phyloP scores from a whole-genome alignment of 2,888 invertebrate genomes.

The Drosophila dives region DNA sequence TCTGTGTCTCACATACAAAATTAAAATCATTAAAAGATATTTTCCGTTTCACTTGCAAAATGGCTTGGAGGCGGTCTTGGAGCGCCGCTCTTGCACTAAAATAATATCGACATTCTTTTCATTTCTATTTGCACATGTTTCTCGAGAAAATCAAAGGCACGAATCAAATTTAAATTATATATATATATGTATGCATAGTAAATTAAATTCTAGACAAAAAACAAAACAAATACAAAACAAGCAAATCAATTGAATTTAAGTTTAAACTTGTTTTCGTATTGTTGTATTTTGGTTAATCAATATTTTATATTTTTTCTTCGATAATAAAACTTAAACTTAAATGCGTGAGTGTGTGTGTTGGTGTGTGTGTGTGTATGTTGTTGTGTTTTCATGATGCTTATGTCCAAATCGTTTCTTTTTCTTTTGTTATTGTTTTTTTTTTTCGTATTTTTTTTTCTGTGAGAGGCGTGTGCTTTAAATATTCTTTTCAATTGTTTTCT shows the following conservation, averaged over 20 bases:
- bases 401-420: constrained; percentile 29
- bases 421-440: constrained; percentile 7
- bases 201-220: constrained; percentile 26
- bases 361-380: constrained; percentile 7
- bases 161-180: constrained; percentile 39
- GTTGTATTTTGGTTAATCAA: constrained; percentile 37
- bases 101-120: constrained; percentile 75
- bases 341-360: constrained; percentile 39
- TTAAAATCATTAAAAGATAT: constrained; percentile 46
- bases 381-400: constrained; percentile 38
- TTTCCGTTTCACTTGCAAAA: constrained; percentile 61
- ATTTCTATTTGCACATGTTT: constrained; percentile 43
- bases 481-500: constrained; percentile 45
- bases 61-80: constrained; percentile 16
- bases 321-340: constrained; percentile 61
- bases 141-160: constrained; percentile 46
- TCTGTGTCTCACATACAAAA: constrained; percentile 37
- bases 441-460: constrained; percentile 16
- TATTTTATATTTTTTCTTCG: constrained; percentile 43
- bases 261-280: constrained; percentile 33
- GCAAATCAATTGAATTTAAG: constrained; percentile 31
- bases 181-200: constrained; percentile 5
- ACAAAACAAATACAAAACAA: constrained; percentile 39
- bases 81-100: constrained; percentile 57
- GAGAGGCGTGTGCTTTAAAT: constrained; percentile 36